phyloP scores from a whole-genome alignment of 1,140 invertebrate genomes.

The Atta cephalotes region DNA sequence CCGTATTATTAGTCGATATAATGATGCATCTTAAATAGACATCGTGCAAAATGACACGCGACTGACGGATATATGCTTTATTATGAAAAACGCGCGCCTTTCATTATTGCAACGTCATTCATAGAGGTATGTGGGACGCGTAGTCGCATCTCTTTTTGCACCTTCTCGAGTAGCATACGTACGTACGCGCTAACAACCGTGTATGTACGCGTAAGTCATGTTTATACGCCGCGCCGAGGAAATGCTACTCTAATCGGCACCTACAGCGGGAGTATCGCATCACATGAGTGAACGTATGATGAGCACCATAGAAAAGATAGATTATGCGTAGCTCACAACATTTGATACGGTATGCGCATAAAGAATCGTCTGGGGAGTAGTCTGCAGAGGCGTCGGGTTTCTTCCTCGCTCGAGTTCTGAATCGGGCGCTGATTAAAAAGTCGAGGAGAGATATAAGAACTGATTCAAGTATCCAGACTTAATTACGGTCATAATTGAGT shows the following conservation, averaged over 20 bases:
- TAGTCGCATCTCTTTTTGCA: constrained; percentile 62
- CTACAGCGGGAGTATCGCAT: constrained; percentile 70
- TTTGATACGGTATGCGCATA: constrained; percentile 79
- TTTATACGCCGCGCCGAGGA: constrained; percentile 69
- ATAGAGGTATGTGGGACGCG: constrained; percentile 82
- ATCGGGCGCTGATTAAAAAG: constrained; percentile 61
- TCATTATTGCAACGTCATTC: constrained; percentile 64
- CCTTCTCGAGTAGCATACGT: constrained; percentile 59
- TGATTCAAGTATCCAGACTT: not conserved
- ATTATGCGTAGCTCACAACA: constrained; percentile 79
- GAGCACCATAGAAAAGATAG: constrained; percentile 77
- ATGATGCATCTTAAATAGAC: constrained; percentile 33
- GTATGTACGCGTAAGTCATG: constrained; percentile 66
- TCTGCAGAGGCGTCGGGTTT: constrained; percentile 83
- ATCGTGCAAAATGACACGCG: constrained; percentile 40
- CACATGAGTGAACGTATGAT: constrained; percentile 72
- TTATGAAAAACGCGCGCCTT: constrained; percentile 56
- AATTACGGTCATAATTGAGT: not conserved
- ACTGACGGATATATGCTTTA: constrained; percentile 32
- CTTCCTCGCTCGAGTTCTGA: constrained; percentile 71
- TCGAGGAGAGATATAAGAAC: constrained; percentile 8
- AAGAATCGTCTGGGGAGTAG: constrained; percentile 74
- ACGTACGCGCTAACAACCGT: constrained; percentile 44
- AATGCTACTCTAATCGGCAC: constrained; percentile 73
- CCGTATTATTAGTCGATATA: not conserved